Evolutionary conservation across 2,113 vertebrate species (phyloP).

Genomic region (Anser cygnoides): DNA sequence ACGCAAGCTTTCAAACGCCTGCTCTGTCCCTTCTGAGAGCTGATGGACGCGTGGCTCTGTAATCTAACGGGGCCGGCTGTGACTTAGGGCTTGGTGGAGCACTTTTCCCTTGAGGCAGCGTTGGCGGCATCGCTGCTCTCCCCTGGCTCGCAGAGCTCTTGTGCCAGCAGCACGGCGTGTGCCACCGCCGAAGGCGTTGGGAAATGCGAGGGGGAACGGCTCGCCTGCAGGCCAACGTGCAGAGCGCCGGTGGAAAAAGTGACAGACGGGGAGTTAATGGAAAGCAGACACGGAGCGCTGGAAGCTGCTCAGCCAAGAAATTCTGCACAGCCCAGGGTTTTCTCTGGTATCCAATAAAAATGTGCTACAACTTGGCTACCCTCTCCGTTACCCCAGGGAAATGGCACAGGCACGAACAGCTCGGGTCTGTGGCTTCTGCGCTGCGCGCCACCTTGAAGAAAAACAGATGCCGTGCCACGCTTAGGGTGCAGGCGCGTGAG

Average conservation of each 20-base stretch:
- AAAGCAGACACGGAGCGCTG: background rate
- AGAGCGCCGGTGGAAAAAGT: conserved; percentile 23
- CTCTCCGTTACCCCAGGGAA: background rate
- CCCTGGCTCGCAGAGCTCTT: background rate
- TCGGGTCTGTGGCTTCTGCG: background rate
- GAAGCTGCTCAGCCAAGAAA: conserved; percentile 6
- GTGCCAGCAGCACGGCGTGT: background rate
- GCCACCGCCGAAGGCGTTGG: background rate
- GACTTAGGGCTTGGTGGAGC: background rate
- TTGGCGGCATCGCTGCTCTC: background rate
- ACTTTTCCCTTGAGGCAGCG: background rate
- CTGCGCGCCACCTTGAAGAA: background rate
- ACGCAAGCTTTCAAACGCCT: accelerated
- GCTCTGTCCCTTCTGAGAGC: background rate
- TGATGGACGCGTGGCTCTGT: accelerated
- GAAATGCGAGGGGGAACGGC: background rate
- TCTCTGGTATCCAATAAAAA: background rate
- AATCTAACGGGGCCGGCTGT: background rate
- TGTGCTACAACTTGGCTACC: background rate
- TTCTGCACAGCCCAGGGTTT: conserved; percentile 14
- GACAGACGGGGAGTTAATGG: conserved; percentile 45
- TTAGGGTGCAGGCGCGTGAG: accelerated
- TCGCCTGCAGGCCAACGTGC: background rate
- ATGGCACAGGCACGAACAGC: background rate
- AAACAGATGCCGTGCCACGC: accelerated